Percentiles rank a stretch among this genome's conserved stretches.
Conservation (phyloP, 2,113 vertebrate species). For the Epinephelus moara region DNA sequence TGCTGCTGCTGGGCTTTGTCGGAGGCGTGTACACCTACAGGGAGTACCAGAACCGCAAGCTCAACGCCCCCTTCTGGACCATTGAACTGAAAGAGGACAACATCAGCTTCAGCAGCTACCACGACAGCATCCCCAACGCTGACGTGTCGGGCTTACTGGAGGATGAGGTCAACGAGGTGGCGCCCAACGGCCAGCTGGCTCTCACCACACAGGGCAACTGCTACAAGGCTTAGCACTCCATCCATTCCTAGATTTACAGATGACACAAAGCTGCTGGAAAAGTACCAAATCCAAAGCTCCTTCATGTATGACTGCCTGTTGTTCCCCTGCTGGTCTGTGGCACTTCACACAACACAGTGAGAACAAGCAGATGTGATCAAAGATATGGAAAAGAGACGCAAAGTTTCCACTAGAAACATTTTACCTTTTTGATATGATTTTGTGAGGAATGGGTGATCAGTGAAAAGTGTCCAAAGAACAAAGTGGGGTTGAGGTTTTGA, state of each 20-base stretch:
- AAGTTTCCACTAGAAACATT: conserved; percentile 16
- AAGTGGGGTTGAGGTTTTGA: not conserved
- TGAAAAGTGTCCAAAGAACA: conserved; percentile 65
- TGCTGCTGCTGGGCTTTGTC: conserved; percentile 95
- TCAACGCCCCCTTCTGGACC: conserved; percentile 99
- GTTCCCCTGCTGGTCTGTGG: conserved; percentile 39
- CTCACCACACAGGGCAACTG: conserved; percentile 90
- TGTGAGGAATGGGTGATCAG: conserved; percentile 20
- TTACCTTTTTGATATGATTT: conserved; percentile 42
- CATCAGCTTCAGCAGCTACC: conserved; percentile 99
- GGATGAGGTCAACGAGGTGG: conserved; percentile 92
- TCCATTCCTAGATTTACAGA: conserved; percentile 26
- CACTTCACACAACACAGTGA: conserved; percentile 32
- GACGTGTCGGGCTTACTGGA: conserved; percentile 95
- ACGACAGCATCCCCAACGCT: conserved; percentile 97
- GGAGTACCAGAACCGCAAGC: conserved; percentile 97
- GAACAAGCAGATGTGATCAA: conserved; percentile 33
- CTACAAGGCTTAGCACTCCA: conserved; percentile 87
- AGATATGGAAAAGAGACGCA: conserved; percentile 20
- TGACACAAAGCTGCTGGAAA: conserved; percentile 74
- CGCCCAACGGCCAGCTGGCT: conserved; percentile 94
- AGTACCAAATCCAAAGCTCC: conserved; percentile 76
- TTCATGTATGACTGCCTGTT: conserved; percentile 44
- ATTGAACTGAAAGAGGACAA: conserved; percentile 99
- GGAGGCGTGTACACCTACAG: conserved; percentile 96